Conservation (phyloP, 2,113 vertebrate species). For the Bubo bubo region DNA sequence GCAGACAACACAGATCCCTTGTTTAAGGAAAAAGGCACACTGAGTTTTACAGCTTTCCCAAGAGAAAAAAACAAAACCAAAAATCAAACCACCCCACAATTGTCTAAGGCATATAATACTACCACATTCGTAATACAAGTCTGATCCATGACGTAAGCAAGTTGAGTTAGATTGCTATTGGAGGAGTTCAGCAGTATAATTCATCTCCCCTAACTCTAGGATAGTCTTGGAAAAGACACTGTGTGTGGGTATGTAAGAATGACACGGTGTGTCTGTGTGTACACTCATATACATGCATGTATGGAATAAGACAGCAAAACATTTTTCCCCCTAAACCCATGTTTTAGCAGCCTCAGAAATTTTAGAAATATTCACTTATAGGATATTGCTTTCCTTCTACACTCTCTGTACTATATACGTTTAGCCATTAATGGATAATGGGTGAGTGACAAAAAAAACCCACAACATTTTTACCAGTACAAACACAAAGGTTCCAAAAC, state of each 20-base stretch:
- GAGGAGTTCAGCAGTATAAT: neutral
- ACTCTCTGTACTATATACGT: neutral
- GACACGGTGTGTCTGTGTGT: neutral
- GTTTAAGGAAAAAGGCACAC: neutral
- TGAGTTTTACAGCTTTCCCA: neutral
- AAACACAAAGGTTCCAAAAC: neutral
- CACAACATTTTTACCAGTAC: neutral
- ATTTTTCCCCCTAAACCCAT: too few relatives aligned
- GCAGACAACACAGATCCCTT: neutral
- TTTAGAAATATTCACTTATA: neutral
- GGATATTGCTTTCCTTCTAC: neutral
- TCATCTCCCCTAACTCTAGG: neutral
- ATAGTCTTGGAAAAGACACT: neutral
- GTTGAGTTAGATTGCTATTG: neutral
- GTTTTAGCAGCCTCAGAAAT: neutral
- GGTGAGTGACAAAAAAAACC: neutral
- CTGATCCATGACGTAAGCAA: neutral
- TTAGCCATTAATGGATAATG: neutral
- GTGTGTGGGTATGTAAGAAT: neutral
- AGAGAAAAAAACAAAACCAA: neutral
- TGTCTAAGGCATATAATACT: neutral
- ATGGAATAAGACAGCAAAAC: neutral
- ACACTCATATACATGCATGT: neutral
- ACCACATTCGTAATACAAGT: neutral
- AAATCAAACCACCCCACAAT: neutral